Conservation (phyloP, 1,140 invertebrate species). For the Drosophila micromelanica region DNA sequence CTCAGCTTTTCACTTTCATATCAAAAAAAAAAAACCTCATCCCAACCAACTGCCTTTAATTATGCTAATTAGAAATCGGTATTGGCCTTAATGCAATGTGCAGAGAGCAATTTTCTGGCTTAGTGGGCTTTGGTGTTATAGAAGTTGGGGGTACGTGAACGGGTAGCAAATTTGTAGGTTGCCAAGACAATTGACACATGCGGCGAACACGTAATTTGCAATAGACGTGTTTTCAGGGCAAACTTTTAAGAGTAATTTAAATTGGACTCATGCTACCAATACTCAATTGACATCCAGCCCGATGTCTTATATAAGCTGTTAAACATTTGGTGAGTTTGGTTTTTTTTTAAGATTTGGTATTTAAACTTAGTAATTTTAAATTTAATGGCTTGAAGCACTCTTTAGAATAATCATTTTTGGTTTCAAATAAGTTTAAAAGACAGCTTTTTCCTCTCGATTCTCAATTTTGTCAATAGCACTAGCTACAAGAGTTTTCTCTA, state of each 20-base stretch:
- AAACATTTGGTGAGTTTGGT: too few species aligned
- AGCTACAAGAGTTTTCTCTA: too few species aligned
- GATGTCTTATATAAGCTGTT: not conserved
- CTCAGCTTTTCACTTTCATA: conserved; percentile 3
- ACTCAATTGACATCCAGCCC: not conserved
- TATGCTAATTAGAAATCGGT: conserved; percentile 57
- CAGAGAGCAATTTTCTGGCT: conserved; percentile 5
- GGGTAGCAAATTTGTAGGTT: conserved; percentile 28
- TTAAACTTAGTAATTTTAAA: too few species aligned
- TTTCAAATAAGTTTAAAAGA: too few species aligned
- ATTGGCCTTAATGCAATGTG: conserved; percentile 41
- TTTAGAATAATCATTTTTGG: too few species aligned
- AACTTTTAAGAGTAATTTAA: conserved; percentile 9
- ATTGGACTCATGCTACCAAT: not conserved
- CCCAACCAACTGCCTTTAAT: conserved; percentile 28
- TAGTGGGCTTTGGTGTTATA: conserved; percentile 6
- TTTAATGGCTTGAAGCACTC: too few species aligned
- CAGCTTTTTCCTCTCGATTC: too few species aligned
- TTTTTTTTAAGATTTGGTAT: not conserved
- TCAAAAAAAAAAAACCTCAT: conserved; percentile 38
- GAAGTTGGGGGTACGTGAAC: conserved; percentile 13
- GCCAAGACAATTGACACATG: conserved; percentile 28
- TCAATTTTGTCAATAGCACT: too few species aligned
- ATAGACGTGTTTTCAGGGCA: not conserved
- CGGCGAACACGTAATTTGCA: conserved; percentile 20